phyloP scores from a whole-genome alignment of 30 jellyfish, hydroid and myxozoan species.

The Aurelia sp. region DNA sequence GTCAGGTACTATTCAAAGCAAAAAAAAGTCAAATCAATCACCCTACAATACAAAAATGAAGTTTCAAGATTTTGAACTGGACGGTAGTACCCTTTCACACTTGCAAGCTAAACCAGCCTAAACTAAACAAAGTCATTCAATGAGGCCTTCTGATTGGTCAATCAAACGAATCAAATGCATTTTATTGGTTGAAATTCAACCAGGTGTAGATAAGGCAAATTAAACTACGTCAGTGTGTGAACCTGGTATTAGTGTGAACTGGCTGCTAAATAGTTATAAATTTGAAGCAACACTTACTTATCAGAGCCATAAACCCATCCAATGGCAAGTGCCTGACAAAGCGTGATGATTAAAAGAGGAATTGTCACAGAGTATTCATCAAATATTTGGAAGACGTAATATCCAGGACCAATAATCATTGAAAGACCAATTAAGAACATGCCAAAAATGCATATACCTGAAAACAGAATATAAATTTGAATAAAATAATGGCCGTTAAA shows the following conservation, averaged over 20 bases:
- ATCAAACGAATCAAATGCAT: too few species aligned
- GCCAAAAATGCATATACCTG: slow-evolving; percentile 75
- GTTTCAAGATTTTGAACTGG: too few species aligned
- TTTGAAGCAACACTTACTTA: slow-evolving; percentile 62
- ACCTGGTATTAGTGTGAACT: neutral
- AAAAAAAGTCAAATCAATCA: too few species aligned
- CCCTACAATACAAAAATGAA: too few species aligned
- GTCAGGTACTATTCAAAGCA: too few species aligned
- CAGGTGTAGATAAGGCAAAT: neutral
- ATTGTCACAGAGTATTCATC: slow-evolving; percentile 88
- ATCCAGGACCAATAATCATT: slow-evolving; percentile 89
- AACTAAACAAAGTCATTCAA: too few species aligned
- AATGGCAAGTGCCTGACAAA: slow-evolving; percentile 86
- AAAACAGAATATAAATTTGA: neutral
- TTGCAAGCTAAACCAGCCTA: too few species aligned
- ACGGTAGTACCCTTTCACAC: too few species aligned
- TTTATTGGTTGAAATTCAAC: too few species aligned
- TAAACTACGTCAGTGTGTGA: neutral
- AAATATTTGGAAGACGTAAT: slow-evolving; percentile 85
- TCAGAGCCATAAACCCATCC: slow-evolving; percentile 95
- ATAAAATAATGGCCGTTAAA: too few species aligned
- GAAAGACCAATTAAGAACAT: slow-evolving; percentile 85
- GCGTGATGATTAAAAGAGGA: slow-evolving; percentile 82
- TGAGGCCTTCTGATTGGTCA: too few species aligned
- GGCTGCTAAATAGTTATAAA: neutral